Base-by-base conservation (phyloP, 2,797 vertebrate species). In the Taenioides sp. region DNA sequence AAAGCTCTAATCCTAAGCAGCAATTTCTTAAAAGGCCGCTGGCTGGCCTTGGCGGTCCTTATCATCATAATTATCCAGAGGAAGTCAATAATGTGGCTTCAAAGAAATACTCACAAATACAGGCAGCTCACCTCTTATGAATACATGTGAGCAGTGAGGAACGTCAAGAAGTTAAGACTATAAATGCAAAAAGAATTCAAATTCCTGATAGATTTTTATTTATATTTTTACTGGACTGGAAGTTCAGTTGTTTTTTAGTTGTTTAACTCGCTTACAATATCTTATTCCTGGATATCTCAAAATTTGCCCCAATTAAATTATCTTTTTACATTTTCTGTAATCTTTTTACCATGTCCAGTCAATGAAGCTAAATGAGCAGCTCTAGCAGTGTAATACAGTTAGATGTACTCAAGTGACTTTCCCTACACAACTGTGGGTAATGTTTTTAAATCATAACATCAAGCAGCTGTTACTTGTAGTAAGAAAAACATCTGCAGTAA, bases 21-120 rank as follows among this genome's bases (percentile, higher is more conserved):
- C 72, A 75, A 85, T 87, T 79, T 84, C 70, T 83, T 86, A 80
- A 84, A 85, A 78, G 76, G 71, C 64, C 69, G 52, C 65, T 5
- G 55, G 63, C 72, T 71, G 47, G 40, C 65, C 9, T 27, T 71
- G 67, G 59, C 70, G 74, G 61, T 77, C 59, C 82, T 82, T 74
- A 65, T 82, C 69, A 81, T 80, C 74, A 71, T 64, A n/a, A 65
- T 74, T 16, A 71, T 27, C 43, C 52, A 50, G 57, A 47, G 18
- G 20, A 62, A 40, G 69, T 14, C 20, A 62, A 60, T 58, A 18
- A 65, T 47, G 31, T 34, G n/a, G 40, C 20, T 49, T 25, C 25
- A 72, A 57, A 62, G 25, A 67, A 25, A 61, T 31, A 58, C 69
- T 71, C 50, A 49, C 71, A 55, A 72, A 66, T 47, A 31, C 12